Base-by-base conservation (phyloP, 2,797 vertebrate genomes). In the Miichthys miiuy region DNA sequence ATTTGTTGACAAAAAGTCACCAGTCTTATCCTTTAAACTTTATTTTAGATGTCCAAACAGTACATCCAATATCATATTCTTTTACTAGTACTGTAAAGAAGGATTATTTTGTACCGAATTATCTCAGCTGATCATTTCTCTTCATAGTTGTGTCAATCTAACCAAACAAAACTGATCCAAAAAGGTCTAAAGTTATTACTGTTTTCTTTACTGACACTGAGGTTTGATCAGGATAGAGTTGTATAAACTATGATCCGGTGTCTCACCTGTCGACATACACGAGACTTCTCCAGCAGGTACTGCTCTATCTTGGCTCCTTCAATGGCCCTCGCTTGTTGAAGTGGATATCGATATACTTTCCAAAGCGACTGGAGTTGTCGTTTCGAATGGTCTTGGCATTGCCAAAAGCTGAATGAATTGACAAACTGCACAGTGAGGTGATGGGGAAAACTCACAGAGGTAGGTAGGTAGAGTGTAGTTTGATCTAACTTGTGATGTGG, bases 331-430 rank as follows among this genome's bases (percentile, higher is more conserved):
- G 95, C 79, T 97, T 98, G 93, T 96, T 99, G 91, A 99, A 99
- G 88, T 99, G 97, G 88, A 99, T 99, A 56, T 99, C 98, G 0
- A 99, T 97, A 81, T 99, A 99, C 81, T 99, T 99, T 68, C 98
- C 98, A 1, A 99, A 99, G 30, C 98, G 96, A 68, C 98, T 99
- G 23, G 98, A 99, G 89, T 99, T 99, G 93, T 99, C 98, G 0
- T 99, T 99, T 7, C 98, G 97, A 65, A 99, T 99, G 23, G 98
- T 99, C 91, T 99, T 99, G 13, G 98, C 98, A 0, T 99, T 99
- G 13, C 98, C 98, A 0, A 99, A 99, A 3, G 98, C 98, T 99
- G 88, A 1, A 3, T 0, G 44, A 5, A 60, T 14, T 12, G 18
- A 62, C 17, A 30, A 46, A 66, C 34, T 8, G 42, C 3, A 50